Base-by-base conservation (phyloP, 2,113 vertebrate genomes). In the Edolisoma coerulescens region DNA sequence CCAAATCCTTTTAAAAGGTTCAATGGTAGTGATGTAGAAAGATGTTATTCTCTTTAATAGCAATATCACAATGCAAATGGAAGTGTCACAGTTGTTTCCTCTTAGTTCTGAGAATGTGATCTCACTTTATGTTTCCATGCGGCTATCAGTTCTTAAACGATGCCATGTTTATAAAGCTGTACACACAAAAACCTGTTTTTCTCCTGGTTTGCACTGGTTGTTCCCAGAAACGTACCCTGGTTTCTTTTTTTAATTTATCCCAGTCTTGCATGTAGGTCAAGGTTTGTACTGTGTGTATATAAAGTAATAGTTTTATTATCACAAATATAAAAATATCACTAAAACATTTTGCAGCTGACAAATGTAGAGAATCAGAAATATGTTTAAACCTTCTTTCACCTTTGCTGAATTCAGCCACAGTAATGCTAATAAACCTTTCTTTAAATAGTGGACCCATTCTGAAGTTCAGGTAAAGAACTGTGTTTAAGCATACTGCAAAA, bases 1-100 rank as follows among this genome's bases (percentile, higher is more conserved):
- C 99, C 95, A 97, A 98, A 98, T 98, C 98, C 98, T 98, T 98
- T 98, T 98, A 98, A 97, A 98, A 97, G 96, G 93, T 97, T 96
- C 95, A 96, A 30, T 89, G 90, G 94, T 84, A 96, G 92, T 97
- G 93, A 95, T 77, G 94, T 92, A 97, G 94, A 96, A 98, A 93
- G 82, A 96, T 92, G 91, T 95, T 96, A 63, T 89, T 96, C 88
- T 95, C 93, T 91, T 96, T 91, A 95, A 86, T 32, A 87, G 86
- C 88, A 95, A 68, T 96, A 94, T 93, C 92, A 95, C 93, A 93
- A 93, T 93, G 92, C 94, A 95, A 97, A 97, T 97, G 91, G 94
- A 95, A 94, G 94, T 92, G 90, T 54, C 67, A 26, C 73, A 86
- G 71, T 96, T 88, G 84, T 87, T 96, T 77, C 89, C 83, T 96